These are phyloP conservation scores for Coenonympha glycerion DNA, from an alignment of 2,888 invertebrate species.

Conservation along the genomic window DNA sequence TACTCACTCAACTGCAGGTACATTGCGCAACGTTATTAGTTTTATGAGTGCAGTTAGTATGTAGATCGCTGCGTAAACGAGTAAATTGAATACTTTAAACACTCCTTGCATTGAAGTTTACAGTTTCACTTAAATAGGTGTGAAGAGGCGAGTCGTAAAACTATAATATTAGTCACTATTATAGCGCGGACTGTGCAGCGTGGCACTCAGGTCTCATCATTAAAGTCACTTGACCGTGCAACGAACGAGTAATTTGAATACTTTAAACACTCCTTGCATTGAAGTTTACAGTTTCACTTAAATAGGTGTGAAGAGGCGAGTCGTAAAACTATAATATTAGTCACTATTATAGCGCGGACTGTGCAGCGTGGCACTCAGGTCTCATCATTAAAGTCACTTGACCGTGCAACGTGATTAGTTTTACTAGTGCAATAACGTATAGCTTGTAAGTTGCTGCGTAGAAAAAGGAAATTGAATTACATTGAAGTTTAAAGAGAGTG, in stretches of 20 bases:
- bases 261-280: too few species aligned
- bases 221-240: too few species aligned
- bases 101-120: too few species aligned
- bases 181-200: slow-evolving; percentile 10
- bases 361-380: slow-evolving; percentile 10
- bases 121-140: neutral
- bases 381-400: too few species aligned
- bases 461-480: slow-evolving; percentile 8
- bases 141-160: neutral
- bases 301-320: neutral
- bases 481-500: too few species aligned
- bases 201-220: too few species aligned
- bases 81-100: slow-evolving; percentile 8
- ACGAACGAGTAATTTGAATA: slow-evolving; percentile 6
- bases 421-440: too few species aligned
- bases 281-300: too few species aligned
- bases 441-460: slow-evolving; percentile 11
- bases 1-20: too few species aligned
- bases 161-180: neutral
- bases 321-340: neutral
- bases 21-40: too few species aligned
- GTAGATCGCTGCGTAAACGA: slow-evolving; percentile 10
- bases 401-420: too few species aligned
- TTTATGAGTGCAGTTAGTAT: too few species aligned
- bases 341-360: slow-evolving; percentile 4